Evolutionary conservation across 2,888 invertebrate genomes (phyloP), one percentile per base, ranked within the genome.

Genomic region (Encarsia formosa): DNA sequence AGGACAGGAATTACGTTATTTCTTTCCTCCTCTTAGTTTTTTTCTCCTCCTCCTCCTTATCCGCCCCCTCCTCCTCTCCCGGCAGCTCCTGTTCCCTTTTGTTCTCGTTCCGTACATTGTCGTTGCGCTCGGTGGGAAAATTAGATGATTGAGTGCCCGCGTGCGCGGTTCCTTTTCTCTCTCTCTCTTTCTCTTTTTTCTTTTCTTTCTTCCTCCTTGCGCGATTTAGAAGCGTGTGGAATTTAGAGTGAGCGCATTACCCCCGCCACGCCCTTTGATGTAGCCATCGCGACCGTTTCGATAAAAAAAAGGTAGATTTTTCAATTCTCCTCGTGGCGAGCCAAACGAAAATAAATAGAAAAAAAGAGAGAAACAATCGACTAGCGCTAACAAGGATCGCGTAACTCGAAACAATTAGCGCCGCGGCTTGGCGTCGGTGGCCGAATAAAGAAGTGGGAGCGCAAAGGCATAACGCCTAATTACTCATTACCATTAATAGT

Each of bases 401-500:
- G n/a, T n/a, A n/a, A n/a, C n/a, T n/a, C n/a, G n/a, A n/a, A n/a
- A n/a, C n/a, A n/a, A n/a, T n/a, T n/a, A n/a, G n/a, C n/a, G n/a
- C n/a, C n/a, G n/a, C n/a, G n/a, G n/a, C n/a, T n/a, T n/a, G n/a
- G n/a, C n/a, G n/a, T n/a, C n/a, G n/a, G n/a, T n/a, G n/a, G n/a
- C n/a, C n/a, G n/a, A n/a, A n/a, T n/a, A n/a, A n/a, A 24, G 32
- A 40, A 40, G 38, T 23, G 40, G 24, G 34, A 39, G 22, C n/a
- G 32, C 22, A 24, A 2, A 19, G 37, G 22, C 22, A 15, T 29
- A 16, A 46, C 47, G 54, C 46, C 56, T 61, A 63, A 60, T 59
- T 59, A 60, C 26, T 54, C 46, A 57, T 61, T 61, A 60, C 56
- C 61, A 58, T 59, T 61, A 65, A 65, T 65, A 61, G 64, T 62